Evolutionary conservation across 2,888 invertebrate species (phyloP).

Genomic region (Anagyrus pseudococci): DNA sequence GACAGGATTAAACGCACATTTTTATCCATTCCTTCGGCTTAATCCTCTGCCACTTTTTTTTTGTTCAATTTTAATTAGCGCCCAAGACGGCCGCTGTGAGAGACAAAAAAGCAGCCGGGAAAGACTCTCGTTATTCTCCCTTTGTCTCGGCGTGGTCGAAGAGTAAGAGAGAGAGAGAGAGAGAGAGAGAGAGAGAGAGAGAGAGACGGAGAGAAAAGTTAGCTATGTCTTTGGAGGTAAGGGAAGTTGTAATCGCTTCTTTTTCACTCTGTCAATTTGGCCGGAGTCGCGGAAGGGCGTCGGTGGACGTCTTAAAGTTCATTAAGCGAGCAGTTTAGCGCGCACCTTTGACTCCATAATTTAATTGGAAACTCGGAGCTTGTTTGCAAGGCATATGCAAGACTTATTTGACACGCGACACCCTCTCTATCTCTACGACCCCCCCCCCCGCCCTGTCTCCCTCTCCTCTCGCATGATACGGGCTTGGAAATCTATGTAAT

Average conservation of each 20-base stretch:
- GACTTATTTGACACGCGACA: too few species aligned
- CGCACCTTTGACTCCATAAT: constrained; percentile 5
- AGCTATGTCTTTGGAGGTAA: too few species aligned
- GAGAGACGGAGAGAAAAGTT: too few species aligned
- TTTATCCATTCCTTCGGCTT: neutral
- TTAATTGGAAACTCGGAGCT: neutral
- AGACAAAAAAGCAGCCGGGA: neutral
- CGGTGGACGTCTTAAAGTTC: neutral
- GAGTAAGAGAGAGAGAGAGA: too few species aligned
- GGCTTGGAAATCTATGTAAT: too few species aligned
- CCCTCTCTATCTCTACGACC: neutral
- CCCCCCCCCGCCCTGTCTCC: too few species aligned
- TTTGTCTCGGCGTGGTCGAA: too few species aligned
- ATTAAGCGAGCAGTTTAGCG: neutral
- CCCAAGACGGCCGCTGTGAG: neutral
- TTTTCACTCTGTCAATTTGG: constrained; percentile 3
- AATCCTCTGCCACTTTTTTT: neutral
- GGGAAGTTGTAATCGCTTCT: constrained; percentile 6
- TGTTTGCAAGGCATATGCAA: too few species aligned
- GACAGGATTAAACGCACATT: too few species aligned
- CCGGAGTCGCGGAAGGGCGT: neutral
- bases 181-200: too few species aligned
- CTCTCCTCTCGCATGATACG: too few species aligned
- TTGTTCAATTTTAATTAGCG: constrained; percentile 15
- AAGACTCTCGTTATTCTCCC: neutral